A percentile compares a stretch with the other conserved stretches of the same genome.
Evolutionary conservation across 1,140 invertebrate species (phyloP).

Genomic region (Agraylea sexmaculata): DNA sequence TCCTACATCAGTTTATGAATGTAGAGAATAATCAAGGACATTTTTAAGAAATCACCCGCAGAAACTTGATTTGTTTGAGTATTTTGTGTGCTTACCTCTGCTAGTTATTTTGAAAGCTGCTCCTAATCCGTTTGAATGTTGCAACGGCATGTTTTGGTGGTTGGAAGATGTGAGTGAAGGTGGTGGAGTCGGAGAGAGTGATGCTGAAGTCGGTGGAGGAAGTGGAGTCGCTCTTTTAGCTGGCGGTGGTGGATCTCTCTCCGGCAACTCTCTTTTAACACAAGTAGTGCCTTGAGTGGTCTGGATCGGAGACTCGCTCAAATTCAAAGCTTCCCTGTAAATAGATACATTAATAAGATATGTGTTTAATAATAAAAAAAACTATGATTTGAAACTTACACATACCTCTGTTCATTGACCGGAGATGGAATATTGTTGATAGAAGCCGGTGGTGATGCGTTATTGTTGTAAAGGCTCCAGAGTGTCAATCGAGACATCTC

Average conservation of each 20-base stretch:
- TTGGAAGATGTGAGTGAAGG: conserved; percentile 15
- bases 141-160: conserved; percentile 23
- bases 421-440: conserved; percentile 32
- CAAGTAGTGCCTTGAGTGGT: conserved; percentile 25
- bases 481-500: conserved; percentile 65
- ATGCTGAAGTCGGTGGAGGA: conserved; percentile 33
- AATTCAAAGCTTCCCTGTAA: conserved; percentile 46
- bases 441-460: conserved; percentile 32
- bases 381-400: conserved; percentile 6
- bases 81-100: conserved; percentile 50
- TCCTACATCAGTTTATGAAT: too few relatives aligned
- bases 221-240: conserved; percentile 44
- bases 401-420: conserved; percentile 40
- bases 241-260: conserved; percentile 43
- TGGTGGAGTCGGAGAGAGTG: conserved; percentile 31
- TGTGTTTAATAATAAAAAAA: conserved; percentile 4
- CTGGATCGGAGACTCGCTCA: conserved; percentile 45
- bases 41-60: too few relatives aligned
- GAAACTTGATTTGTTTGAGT: too few relatives aligned
- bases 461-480: conserved; percentile 71
- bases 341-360: conserved; percentile 5
- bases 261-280: conserved; percentile 50
- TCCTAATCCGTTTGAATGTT: conserved; percentile 39
- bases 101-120: conserved; percentile 85
- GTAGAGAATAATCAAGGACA: too few relatives aligned